Base-by-base conservation (phyloP, 2,113 vertebrate genomes). In the Halichoeres trimaculatus region DNA sequence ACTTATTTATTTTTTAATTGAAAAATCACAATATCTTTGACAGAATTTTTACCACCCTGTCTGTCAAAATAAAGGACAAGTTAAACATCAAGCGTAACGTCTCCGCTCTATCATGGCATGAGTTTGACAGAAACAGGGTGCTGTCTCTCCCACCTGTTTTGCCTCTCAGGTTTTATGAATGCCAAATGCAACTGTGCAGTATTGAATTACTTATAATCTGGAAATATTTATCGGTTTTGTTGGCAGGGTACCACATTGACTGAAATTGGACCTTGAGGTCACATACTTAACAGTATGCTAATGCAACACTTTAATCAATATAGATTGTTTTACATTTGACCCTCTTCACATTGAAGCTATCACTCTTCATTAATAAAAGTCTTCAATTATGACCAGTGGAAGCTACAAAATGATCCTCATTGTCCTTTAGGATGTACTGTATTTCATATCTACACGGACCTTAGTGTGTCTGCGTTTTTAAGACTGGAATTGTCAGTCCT, bases 251-350 rank as follows among this genome's bases (percentile, higher is more conserved):
- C 19, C 7, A 20, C 13, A 48, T 48, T 8, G 45, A 48, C n/a
- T 72, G 41, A 56, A 77, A 80, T 55, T 2, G 69, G 45, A 74
- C 41, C 48, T 30, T 0, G 12, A 45, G 19, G 57, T 75, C 47
- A 68, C 20, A 64, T 35, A 8, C 19, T 34, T 36, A 71, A 20
- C 24, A 71, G 63, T 52, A 50, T 65, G 56, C 67, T 70, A 59
- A 70, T 26, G 62, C 74, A 53, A 78, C 65, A 36, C 45, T 54
- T 68, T 40, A 38, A 83, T 85, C 75, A 66, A 68, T 83, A 72
- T 26, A n/a, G 10, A 83, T 17, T 43, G 57, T 19, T 78, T 24
- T 52, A 73, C 38, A 60, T 64, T 70, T 78, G 64, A 74, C 81
- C 73, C 30, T 59, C 2, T 60, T 52, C n/a, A 65, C 41, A 79